These are phyloP conservation scores for Vollenhovia emeryi DNA, from an alignment of 1,140 invertebrate genomes.

Conservation along the genomic window DNA sequence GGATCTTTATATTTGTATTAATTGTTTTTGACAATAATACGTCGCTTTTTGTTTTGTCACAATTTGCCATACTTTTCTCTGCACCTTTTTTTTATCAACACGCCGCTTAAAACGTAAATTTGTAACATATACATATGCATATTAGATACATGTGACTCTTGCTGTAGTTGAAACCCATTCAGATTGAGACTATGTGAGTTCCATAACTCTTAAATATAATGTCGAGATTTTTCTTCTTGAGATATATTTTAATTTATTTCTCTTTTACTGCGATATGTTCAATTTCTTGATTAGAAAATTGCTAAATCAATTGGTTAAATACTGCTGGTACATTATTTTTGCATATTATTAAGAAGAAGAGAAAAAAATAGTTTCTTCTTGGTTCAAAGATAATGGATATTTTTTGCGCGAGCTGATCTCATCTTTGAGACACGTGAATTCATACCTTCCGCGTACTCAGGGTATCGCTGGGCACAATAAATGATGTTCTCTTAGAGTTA, in stretches of 20 bases:
- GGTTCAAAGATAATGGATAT: neutral
- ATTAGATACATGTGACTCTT: conserved; percentile 50
- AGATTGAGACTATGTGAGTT: conserved; percentile 62
- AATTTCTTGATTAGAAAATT: neutral
- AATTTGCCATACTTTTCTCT: conserved; percentile 71
- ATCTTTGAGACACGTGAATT: neutral
- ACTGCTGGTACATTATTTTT: neutral
- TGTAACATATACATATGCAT: conserved; percentile 44
- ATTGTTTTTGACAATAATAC: conserved; percentile 62
- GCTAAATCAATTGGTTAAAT: neutral
- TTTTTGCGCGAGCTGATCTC: neutral
- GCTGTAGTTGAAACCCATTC: conserved; percentile 51
- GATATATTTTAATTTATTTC: conserved; percentile 7
- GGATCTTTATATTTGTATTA: conserved; percentile 55
- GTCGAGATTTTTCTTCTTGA: neutral
- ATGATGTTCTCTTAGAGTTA: conserved; percentile 67
- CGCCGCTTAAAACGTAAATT: conserved; percentile 50
- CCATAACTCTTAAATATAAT: conserved; percentile 62
- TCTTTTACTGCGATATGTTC: neutral
- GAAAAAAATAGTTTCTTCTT: neutral
- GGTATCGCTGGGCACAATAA: neutral
- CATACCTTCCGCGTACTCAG: neutral
- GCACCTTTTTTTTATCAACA: conserved; percentile 76
- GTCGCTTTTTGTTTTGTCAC: conserved; percentile 80
- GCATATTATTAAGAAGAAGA: neutral